Base-by-base conservation (phyloP, 2,888 invertebrate species). In the Tipula unca region DNA sequence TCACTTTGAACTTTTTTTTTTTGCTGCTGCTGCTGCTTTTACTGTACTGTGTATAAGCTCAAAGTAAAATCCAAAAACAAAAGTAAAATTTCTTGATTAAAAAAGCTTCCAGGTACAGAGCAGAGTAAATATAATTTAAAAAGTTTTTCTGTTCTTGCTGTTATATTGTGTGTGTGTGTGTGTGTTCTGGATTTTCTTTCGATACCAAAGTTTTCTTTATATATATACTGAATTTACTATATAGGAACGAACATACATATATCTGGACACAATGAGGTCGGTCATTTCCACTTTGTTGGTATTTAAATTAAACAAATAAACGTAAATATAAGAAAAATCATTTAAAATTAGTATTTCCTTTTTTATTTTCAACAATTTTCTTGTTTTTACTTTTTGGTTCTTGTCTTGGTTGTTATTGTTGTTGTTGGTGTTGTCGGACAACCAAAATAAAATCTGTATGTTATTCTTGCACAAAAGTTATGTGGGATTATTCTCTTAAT, bases 241-340 rank as follows among this genome's bases (percentile, higher is more conserved):
- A n/a, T n/a, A n/a, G n/a, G n/a, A n/a, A n/a, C n/a, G 42, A 2
- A 10, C 25, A 69, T 8, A 48, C 13, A 17, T 69, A 69, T 20
- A 69, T 69, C 69, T 69, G 69, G 69, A 69, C 69, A 69, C 69
- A 69, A 69, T 69, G 25, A 10, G 69, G 69, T 69, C 69, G 69
- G 69, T 69, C 69, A 69, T 69, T 69, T 69, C 69, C 69, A 69
- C 69, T 69, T 69, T 69, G 69, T 69, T 69, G 69, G 69, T 13
- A 69, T 69, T 69, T 69, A 69, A 69, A 69, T 69, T 69, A 48
- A 48, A 48, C 17, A 48, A 69, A 69, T n/a, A n/a, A n/a, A n/a
- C n/a, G n/a, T n/a, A n/a, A n/a, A n/a, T n/a, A 69, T 69, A 69
- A 69, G 69, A 69, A 69, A n/a, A 69, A 69, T 69, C 69, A 69